A percentile compares a stretch with the other conserved stretches of the same genome.
Evolutionary conservation across 2,888 invertebrate genomes (phyloP).

Genomic region (Schrankia costaestrigalis): DNA sequence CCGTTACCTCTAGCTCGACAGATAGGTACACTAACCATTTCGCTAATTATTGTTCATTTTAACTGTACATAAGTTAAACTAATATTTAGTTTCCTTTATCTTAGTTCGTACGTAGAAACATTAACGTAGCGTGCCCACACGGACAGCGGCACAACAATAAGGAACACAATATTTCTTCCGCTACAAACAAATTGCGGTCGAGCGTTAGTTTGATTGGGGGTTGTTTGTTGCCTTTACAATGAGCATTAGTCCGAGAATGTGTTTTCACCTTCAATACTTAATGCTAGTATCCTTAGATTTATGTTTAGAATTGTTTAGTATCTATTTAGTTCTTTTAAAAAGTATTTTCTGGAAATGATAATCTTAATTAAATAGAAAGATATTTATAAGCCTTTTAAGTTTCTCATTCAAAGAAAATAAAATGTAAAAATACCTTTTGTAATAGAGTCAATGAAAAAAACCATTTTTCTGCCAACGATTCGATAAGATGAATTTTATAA

Average conservation of each 20-base stretch:
- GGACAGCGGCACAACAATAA: conserved; percentile 40
- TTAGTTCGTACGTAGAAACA: conserved; percentile 35
- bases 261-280: conserved; percentile 44
- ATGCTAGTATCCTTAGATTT: conserved; percentile 27
- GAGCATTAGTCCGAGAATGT: conserved; percentile 63
- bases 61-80: too few relatives aligned
- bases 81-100: conserved; percentile 37
- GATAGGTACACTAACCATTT: too few relatives aligned
- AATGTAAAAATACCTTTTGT: too few relatives aligned
- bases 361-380: too few relatives aligned
- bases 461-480: too few relatives aligned
- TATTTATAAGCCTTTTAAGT: too few relatives aligned
- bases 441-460: too few relatives aligned
- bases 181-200: conserved; percentile 72
- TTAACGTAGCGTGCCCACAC: conserved; percentile 40
- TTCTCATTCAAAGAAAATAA: too few relatives aligned
- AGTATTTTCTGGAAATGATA: too few relatives aligned
- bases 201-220: conserved; percentile 75
- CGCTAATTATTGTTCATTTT: too few relatives aligned
- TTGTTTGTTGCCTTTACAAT: conserved; percentile 78
- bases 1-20: too few relatives aligned
- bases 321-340: conserved; percentile 18
- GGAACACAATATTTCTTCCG: conserved; percentile 70
- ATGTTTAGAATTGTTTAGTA: conserved; percentile 22
- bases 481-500: too few relatives aligned